Conservation (phyloP, 30 jellyfish, hydroid and myxozoan genomes). For the Cassiopea xamachana region DNA sequence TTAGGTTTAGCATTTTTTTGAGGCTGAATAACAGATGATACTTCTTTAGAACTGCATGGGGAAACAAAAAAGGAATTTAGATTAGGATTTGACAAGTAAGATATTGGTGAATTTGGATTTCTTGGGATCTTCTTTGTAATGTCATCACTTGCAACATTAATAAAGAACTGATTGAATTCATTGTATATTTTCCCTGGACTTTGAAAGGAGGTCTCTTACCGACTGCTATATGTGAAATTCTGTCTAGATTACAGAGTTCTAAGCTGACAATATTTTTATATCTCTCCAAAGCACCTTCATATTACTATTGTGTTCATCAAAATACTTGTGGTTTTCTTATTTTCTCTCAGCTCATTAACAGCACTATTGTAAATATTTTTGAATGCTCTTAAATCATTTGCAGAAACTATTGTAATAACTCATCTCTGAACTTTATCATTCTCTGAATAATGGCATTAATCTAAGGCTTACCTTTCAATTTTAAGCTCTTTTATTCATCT, state of each 20-base stretch:
- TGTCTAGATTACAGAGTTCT: neutral
- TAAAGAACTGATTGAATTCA: slow-evolving; percentile 43
- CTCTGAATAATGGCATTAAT: neutral
- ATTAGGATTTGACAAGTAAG: slow-evolving; percentile 46
- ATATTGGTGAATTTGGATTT: slow-evolving; percentile 54
- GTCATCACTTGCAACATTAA: slow-evolving; percentile 40
- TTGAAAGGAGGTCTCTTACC: slow-evolving; percentile 20
- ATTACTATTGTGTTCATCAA: slow-evolving; percentile 9
- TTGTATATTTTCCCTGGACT: slow-evolving; percentile 49
- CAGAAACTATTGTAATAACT: neutral
- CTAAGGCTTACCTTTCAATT: slow-evolving; percentile 48
- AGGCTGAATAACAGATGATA: slow-evolving; percentile 17
- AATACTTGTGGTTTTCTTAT: slow-evolving; percentile 21
- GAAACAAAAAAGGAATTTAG: slow-evolving; percentile 47
- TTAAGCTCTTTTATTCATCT: neutral
- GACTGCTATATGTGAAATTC: neutral
- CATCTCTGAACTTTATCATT: slow-evolving; percentile 30
- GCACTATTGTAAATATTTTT: slow-evolving; percentile 9
- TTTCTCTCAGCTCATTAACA: slow-evolving; percentile 18
- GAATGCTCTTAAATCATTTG: slow-evolving; percentile 8
- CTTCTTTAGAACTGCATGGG: slow-evolving; percentile 66
- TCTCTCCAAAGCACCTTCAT: slow-evolving; percentile 13
- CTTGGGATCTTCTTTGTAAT: slow-evolving; percentile 64
- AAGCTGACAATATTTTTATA: neutral
- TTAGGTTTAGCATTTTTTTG: neutral